A percentile compares a stretch with the other conserved stretches of the same genome.
These are phyloP conservation scores for Caenorhabditis tropicalis DNA, from an alignment of 1,140 invertebrate species.

Conservation along the genomic window DNA sequence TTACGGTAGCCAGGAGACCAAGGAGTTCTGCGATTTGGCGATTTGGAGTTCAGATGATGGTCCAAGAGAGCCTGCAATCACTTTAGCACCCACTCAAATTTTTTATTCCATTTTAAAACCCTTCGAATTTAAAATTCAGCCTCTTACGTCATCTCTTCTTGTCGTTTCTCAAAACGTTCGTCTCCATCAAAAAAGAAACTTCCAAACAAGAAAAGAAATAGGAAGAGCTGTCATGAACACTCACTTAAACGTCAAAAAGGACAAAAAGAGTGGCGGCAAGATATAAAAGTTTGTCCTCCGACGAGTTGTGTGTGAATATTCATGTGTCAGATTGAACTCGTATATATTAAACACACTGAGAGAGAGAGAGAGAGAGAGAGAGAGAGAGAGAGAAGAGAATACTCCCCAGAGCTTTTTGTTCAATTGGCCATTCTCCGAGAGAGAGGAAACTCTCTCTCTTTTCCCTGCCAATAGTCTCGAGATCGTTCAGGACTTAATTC, in stretches of 20 bases:
- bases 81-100: no score
- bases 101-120: no score
- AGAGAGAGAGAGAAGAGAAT: not conserved
- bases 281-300: not conserved
- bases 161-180: no score
- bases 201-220: no score
- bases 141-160: not conserved
- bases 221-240: conserved; percentile 32
- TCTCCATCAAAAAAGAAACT: conserved; percentile 2
- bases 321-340: conserved; percentile 34
- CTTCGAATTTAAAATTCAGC: no score
- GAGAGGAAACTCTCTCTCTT: not conserved
- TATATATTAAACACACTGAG: not conserved
- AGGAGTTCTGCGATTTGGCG: no score
- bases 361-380: not conserved
- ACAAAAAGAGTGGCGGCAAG: not conserved
- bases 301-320: not conserved
- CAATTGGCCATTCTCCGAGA: not conserved
- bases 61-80: no score
- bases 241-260: not conserved
- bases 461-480: not conserved
- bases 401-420: conserved; percentile 24
- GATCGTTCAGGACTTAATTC: not conserved
- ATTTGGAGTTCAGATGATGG: no score
- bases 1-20: no score